Evolutionary conservation across 1,140 invertebrate genomes (phyloP), one percentile per base, ranked within the genome.

Genomic region (Drosophila bocqueti): DNA sequence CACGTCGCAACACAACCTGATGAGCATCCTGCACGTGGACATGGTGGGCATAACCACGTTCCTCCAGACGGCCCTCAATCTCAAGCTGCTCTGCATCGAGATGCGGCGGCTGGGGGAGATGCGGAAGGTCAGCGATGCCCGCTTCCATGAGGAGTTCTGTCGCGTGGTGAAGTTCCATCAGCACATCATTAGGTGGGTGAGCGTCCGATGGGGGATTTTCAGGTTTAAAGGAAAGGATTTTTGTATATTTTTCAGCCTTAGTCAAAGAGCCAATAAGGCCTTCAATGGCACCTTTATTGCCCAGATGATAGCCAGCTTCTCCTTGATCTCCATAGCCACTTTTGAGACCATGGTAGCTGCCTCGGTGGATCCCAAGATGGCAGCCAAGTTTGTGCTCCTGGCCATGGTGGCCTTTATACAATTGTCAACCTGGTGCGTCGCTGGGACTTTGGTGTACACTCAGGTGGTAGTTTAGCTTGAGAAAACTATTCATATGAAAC

Each of bases 281-380:
- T 91, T 79, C 18, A 80, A 86, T 61, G 81, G 62, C 34, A 45
- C 83, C 13, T 91, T 86, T 57, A 76, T 83, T 3, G 59, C 79
- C 4, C 90, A 92, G 47, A 62, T 92, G 59, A 60, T 82, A 2
- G 79, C 89, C 50, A 92, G 89, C 45, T 92, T 89, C 24, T 72
- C 76, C 0, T 15, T 92, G 52, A 75, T 92, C 3, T 91, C 90
- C 13, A 72, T 91, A 43, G 66, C 90, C 29, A 77, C 82, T 9
- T 92, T 92, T 43, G 84, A 92, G 55, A 77, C 84, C 2, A 67
- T 91, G 45, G 71, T 4, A 13, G 62, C 86, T 9, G 80, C 80
- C 4, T n/a, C 71, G 0, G 67, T 67, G 1, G 74, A 92, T 73
- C 79, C 73, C n/a, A 83, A 81, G 49, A 67, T 81, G 36, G 77